Evolutionary conservation across 2,797 vertebrate species (phyloP).

Genomic region (Phataginus tricuspis): DNA sequence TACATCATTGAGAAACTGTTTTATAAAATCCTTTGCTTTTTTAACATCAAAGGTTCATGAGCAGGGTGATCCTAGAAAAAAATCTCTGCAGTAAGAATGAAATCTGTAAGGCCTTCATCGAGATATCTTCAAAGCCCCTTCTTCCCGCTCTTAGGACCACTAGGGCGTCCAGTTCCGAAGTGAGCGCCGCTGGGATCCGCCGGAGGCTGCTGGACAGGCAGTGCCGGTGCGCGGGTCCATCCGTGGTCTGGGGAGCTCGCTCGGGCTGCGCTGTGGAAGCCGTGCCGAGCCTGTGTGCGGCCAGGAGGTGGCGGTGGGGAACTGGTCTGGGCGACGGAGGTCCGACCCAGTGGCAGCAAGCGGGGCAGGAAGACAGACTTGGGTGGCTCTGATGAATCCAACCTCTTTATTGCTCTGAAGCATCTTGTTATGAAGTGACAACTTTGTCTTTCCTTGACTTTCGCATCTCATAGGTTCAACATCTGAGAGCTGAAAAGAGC

Average conservation of each 20-base stretch:
- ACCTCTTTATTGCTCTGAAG: neutral
- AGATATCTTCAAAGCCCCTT: no score
- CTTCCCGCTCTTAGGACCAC: neutral
- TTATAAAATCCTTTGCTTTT: neutral
- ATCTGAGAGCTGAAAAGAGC: neutral
- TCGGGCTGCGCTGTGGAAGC: neutral
- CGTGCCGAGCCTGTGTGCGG: neutral
- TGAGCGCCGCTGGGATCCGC: accelerated
- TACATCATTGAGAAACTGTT: neutral
- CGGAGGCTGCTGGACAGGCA: neutral
- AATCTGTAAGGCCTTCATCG: neutral
- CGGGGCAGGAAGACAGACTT: neutral
- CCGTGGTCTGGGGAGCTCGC: neutral
- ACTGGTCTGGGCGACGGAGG: neutral
- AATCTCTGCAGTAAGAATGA: neutral
- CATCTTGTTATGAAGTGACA: neutral
- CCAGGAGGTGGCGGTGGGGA: neutral
- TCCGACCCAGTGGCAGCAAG: neutral
- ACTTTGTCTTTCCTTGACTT: neutral
- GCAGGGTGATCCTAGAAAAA: neutral
- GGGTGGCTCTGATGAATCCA: neutral
- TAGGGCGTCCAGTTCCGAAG: neutral
- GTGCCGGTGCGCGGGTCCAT: neutral
- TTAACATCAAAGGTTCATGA: neutral
- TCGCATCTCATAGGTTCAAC: neutral